Percentiles rank a stretch among this genome's conserved stretches.
phyloP scores from a whole-genome alignment of 2,113 vertebrate species.

The Balaenoptera acutorostrata region DNA sequence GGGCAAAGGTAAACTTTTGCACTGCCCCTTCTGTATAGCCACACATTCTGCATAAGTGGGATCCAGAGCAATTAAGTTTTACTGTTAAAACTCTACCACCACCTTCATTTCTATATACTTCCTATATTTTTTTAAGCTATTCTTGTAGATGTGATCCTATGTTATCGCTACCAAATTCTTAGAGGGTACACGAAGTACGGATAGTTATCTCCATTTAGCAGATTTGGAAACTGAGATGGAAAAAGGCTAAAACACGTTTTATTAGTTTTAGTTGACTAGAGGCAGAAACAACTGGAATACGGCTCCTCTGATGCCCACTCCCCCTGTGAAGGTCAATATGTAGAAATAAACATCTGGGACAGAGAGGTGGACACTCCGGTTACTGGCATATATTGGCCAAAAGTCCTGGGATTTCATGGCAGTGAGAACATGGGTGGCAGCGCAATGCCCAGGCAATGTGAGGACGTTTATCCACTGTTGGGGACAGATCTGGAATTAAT shows the following conservation, averaged over 20 bases:
- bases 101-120: background rate
- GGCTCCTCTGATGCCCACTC: background rate
- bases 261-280: background rate
- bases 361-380: background rate
- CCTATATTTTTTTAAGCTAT: background rate
- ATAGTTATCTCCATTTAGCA: background rate
- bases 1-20: background rate
- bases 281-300: background rate
- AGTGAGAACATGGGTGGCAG: background rate
- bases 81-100: background rate
- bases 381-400: background rate
- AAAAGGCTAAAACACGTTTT: background rate
- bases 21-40: background rate
- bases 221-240: background rate
- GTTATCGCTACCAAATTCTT: background rate
- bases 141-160: background rate
- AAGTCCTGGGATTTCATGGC: background rate
- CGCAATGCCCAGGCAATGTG: rapidly evolving
- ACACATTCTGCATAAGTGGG: background rate
- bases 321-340: background rate
- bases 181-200: background rate
- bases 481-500: background rate
- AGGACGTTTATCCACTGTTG: background rate
- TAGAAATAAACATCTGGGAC: background rate
- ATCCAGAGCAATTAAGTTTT: background rate